Base-by-base conservation (phyloP, 2,888 invertebrate genomes). In the Lymantria dispar region DNA sequence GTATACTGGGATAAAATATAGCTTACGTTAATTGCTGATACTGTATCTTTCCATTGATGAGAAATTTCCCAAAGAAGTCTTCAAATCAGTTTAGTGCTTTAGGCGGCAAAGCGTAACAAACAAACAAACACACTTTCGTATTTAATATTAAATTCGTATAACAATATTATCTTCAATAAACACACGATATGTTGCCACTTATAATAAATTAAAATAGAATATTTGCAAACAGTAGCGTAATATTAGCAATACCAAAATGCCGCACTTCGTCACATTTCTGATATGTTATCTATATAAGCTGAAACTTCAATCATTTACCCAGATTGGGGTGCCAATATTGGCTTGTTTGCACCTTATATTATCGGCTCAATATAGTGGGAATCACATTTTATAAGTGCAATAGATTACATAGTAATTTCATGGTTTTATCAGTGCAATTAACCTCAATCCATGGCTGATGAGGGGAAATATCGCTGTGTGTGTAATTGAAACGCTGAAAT, bases 351-450 rank as follows among this genome's bases (percentile, higher is more conserved):
- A 53, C 50, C 52, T 56, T 45, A 37, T 36, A 44, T 54, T 68
- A 66, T 68, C 62, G 47, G 50, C 39, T 42, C 36, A 36, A 52
- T 48, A 5, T 40, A 46, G 43, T 43, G 48, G 53, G 38, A 43
- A 22, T 39, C 49, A 47, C 43, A 30, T 49, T 52, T 54, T 54
- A 54, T 48, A 51, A 50, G 41, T 57, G 50, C 44, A 50, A 53
- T 54, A 58, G 68, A 68, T 66, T 64, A 58, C 54, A 46, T 38
- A 44, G 51, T 54, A 48, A 60, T 62, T 58, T 56, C 47, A 54
- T 42, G 48, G 38, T 41, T 62, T 68, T 68, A 66, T 64, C 68
- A 60, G 50, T 37, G 54, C 55, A 50, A 62, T 64, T 60, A 62
- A 62, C 62, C 56, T 56, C 52, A 47, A 58, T 58, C 51, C 15